Evolutionary conservation across 2,888 invertebrate genomes (phyloP), one percentile per base, ranked within the genome.

Genomic region (Hyles lineata): DNA sequence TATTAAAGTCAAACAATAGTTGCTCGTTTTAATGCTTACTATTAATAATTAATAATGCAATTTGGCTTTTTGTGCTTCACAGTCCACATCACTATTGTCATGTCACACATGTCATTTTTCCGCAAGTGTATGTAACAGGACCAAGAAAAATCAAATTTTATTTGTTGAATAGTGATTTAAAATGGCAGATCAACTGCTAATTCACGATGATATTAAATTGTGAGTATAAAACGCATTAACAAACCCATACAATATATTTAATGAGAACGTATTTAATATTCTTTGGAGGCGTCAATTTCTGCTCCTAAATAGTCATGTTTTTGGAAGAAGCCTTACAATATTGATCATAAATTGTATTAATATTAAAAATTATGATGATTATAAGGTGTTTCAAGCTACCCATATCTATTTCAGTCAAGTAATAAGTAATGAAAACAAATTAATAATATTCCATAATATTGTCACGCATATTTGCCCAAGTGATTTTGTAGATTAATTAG

Each of bases 181-280:
- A 84, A 94, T 94, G 94, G 94, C 92, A 88, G 86, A 98, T 96
- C 85, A 97, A 92, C 86, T 96, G 96, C 77, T 86, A 86, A 95
- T 97, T 80, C 96, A 97, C 87, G 96, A 97, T 94, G 97, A 97
- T 90, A 96, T 97, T 89, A 97, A 96, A 90, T 89, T 97, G 96
- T 97, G 90, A 96, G 96, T 96, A 75, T 55, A 72, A 29, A 23
- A 50, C 11, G 1, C 55, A 43, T 70, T 6, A 70, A 25, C 25
- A 0, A 21, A 15, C 71, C 62, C 9, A 15, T 23, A 2, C 5
- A 1, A 17, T 7, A 15, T 50, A 25, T 52, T 63, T 25, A 25
- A 19, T 61, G 4, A 50, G 7, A 15, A 61, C 2, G 35, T 61
- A 29, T 61, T 61, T 23, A 25, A 15, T 6, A 15, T 32, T 5